Percentiles rank a stretch among this genome's conserved stretches.
phyloP scores from a whole-genome alignment of 2,888 invertebrate species.

The Apotomis betuletana region DNA sequence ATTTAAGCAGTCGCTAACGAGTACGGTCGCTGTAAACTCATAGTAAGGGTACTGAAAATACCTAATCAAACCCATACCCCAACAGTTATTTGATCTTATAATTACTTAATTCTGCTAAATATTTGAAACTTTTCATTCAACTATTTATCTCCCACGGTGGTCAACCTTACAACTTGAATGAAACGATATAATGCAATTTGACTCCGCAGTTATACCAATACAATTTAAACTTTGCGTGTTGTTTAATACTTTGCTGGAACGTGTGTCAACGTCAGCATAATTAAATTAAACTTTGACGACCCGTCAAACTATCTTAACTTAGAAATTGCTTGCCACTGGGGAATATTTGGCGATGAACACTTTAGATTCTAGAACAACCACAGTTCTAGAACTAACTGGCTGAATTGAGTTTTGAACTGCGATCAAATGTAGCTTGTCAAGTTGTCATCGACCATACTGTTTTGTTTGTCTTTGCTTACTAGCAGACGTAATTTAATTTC shows the following conservation, averaged over 20 bases:
- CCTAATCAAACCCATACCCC: too few relatives aligned
- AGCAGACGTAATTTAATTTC: too few relatives aligned
- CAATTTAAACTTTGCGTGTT: conserved; percentile 33
- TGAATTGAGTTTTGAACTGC: conserved; percentile 3
- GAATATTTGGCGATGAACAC: conserved; percentile 29
- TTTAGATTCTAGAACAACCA: conserved; percentile 24
- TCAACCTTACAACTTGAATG: conserved; percentile 11
- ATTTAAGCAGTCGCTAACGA: too few relatives aligned
- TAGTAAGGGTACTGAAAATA: too few relatives aligned
- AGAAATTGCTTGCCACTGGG: conserved; percentile 30
- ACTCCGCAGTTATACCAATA: conserved; percentile 26
- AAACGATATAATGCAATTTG: conserved; percentile 23
- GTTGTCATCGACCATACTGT: neutral
- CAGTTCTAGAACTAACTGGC: conserved; percentile 10
- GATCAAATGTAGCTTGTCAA: conserved; percentile 1
- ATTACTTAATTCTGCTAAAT: conserved; percentile 4
- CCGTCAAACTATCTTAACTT: conserved; percentile 35
- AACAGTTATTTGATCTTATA: neutral
- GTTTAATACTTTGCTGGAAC: conserved; percentile 33
- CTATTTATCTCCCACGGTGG: conserved; percentile 14
- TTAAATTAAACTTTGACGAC: conserved; percentile 41
- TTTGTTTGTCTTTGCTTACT: neutral
- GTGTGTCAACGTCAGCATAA: conserved; percentile 41
- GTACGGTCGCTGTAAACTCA: too few relatives aligned
- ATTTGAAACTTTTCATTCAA: conserved; percentile 10